A percentile compares a stretch with the other conserved stretches of the same genome.
Evolutionary conservation across 1,140 invertebrate genomes (phyloP).

Genomic region (Metopolophium dirhodum): DNA sequence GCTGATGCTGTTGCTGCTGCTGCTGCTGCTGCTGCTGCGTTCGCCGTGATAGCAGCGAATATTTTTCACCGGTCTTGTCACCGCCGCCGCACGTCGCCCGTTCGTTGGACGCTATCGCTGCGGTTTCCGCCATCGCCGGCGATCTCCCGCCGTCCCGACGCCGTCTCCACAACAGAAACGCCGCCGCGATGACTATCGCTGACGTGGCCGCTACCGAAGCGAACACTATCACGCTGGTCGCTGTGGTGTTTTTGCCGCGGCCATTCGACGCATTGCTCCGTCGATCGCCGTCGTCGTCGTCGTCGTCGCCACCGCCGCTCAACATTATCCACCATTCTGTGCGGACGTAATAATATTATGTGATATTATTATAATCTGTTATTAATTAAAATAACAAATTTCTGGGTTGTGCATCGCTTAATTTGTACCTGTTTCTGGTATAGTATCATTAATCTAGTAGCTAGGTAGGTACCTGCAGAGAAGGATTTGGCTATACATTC

Average conservation of each 20-base stretch:
- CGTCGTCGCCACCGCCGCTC: neutral
- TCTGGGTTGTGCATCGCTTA: neutral
- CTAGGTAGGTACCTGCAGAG: too few species aligned
- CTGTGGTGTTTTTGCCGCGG: neutral
- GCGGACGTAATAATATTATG: neutral
- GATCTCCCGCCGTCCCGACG: too few species aligned
- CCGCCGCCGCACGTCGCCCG: neutral
- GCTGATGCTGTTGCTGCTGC: neutral
- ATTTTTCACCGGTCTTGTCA: neutral
- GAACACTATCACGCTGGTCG: neutral
- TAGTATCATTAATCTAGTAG: too few species aligned
- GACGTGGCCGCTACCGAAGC: neutral
- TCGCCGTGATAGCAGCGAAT: neutral
- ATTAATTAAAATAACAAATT: neutral
- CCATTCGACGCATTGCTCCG: too few species aligned
- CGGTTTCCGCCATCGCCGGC: neutral
- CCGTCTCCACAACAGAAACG: neutral
- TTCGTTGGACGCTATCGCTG: neutral
- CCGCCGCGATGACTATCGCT: neutral
- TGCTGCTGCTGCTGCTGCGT: neutral
- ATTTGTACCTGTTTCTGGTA: too few species aligned
- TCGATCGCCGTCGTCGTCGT: neutral
- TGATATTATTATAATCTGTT: neutral
- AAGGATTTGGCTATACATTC: too few species aligned
- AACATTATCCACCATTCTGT: constrained; percentile 50